These are phyloP conservation scores for Falco novaeseelandiae DNA, from an alignment of 2,797 vertebrate species.

Conservation along the genomic window DNA sequence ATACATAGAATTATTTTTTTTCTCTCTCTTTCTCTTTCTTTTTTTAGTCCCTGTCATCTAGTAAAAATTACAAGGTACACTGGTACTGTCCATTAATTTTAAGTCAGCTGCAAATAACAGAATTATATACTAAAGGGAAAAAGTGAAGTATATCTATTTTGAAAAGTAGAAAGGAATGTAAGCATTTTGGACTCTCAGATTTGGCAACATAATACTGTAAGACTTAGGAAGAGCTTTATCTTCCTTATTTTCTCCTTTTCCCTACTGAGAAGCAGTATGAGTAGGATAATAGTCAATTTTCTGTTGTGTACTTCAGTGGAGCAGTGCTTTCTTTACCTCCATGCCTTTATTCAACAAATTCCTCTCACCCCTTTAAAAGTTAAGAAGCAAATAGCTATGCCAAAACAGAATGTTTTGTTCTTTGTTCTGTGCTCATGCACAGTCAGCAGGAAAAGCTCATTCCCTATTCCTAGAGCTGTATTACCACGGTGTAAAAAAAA, in stretches of 20 bases:
- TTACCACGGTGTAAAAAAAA: not conserved
- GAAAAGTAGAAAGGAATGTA: not conserved
- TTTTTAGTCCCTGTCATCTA: not conserved
- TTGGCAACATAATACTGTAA: not conserved
- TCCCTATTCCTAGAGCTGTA: not conserved
- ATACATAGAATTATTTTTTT: not conserved
- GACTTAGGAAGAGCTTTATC: not conserved
- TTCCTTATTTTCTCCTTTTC: not conserved
- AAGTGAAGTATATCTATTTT: not conserved
- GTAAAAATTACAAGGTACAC: not conserved
- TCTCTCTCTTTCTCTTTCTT: not conserved
- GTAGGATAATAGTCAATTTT: not conserved
- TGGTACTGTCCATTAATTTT: not conserved
- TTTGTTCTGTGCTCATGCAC: not conserved
- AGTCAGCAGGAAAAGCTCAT: not conserved
- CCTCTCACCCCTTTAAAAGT: not conserved
- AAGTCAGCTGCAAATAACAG: not conserved
- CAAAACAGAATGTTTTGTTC: not conserved
- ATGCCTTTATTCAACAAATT: not conserved
- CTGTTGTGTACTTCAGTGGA: not conserved
- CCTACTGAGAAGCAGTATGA: not conserved
- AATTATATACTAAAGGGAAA: not conserved
- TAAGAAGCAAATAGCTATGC: not conserved
- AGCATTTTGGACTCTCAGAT: not conserved
- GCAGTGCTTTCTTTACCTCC: not conserved